Evolutionary conservation across 2,888 invertebrate genomes (phyloP).

Genomic region (Phorcus lineatus): DNA sequence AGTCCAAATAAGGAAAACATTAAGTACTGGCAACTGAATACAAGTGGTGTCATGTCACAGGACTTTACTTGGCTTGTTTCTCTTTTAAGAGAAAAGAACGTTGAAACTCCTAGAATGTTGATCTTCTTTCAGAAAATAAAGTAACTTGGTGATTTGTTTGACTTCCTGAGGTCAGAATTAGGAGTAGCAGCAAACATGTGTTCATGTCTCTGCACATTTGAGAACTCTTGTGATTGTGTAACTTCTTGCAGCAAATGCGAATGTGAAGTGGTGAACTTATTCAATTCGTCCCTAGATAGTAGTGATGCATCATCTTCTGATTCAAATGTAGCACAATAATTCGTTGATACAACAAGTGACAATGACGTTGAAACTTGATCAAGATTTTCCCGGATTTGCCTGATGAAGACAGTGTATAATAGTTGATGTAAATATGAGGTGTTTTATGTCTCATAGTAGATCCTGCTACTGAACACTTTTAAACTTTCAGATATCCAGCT

Average conservation of each 20-base stretch:
- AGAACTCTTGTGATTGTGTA: no score
- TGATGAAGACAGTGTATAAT: no score
- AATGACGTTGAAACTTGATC: no score
- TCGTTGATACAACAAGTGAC: no score
- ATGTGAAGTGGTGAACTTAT: no score
- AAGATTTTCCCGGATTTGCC: no score
- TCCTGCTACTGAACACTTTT: no score
- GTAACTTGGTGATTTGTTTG: slow-evolving; percentile 7
- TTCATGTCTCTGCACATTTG: neutral
- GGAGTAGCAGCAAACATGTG: slow-evolving; percentile 16
- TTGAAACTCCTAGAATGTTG: slow-evolving; percentile 2
- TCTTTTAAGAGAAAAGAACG: slow-evolving; percentile 15
- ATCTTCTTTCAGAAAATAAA: slow-evolving; percentile 22
- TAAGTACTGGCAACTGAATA: slow-evolving; percentile 1
- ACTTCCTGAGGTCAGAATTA: neutral
- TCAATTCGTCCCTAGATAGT: neutral
- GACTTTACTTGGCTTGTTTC: slow-evolving; percentile 29
- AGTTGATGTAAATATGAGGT: no score
- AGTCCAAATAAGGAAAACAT: slow-evolving; percentile 32
- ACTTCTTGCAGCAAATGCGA: no score
- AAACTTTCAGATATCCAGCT: no score
- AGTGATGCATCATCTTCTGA: neutral
- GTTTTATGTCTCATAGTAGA: no score
- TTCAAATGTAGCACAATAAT: no score
- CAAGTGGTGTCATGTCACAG: neutral